A percentile compares a stretch with the other conserved stretches of the same genome.
These are phyloP conservation scores for Columba guinea DNA, from an alignment of 2,797 vertebrate species.

Conservation along the genomic window DNA sequence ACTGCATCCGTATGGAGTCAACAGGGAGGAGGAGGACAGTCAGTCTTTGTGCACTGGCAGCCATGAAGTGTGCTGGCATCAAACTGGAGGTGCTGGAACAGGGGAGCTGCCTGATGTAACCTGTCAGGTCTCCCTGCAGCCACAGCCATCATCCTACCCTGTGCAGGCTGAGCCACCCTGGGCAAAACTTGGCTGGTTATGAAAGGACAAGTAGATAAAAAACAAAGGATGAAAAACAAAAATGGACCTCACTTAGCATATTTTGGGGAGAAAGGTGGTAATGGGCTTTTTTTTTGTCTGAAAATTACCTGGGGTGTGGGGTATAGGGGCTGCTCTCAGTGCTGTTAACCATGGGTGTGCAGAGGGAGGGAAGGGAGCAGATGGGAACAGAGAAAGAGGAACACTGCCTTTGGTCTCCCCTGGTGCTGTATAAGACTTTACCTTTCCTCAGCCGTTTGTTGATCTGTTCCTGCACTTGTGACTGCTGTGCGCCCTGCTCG, in stretches of 20 bases:
- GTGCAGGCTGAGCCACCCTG: not conserved
- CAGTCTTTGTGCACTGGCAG: constrained; percentile 80
- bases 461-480: not conserved
- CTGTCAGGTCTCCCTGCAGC: not conserved
- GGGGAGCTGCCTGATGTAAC: constrained; percentile 71
- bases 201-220: not conserved
- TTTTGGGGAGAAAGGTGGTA: not conserved
- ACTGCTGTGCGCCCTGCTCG: not conserved
- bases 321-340: not conserved
- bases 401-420: not conserved
- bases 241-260: not conserved
- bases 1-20: constrained; percentile 78
- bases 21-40: constrained; percentile 67
- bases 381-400: not conserved
- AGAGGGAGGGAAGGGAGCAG: not conserved
- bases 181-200: not conserved
- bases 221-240: not conserved
- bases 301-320: not conserved
- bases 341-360: not conserved
- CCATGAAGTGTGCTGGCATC: constrained; percentile 79
- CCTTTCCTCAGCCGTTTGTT: not conserved
- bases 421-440: not conserved
- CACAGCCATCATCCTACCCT: fast-evolving
- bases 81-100: constrained; percentile 77
- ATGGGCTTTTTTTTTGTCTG: not conserved